phyloP scores from a whole-genome alignment of 1,140 invertebrate genomes.

The Drusus annulatus region DNA sequence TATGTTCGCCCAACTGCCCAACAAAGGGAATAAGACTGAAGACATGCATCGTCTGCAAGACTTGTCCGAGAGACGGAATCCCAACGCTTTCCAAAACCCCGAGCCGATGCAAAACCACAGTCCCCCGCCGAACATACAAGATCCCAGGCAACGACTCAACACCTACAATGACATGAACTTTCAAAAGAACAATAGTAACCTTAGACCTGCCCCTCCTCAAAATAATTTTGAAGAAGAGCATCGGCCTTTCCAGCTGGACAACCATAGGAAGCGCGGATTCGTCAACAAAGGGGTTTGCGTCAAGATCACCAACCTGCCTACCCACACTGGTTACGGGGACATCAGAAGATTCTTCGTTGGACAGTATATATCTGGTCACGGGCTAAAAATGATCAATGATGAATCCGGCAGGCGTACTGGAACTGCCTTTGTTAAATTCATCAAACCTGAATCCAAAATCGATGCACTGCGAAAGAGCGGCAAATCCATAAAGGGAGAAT shows the following conservation, averaged over 20 bases:
- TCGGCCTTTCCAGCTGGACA: conserved; percentile 21
- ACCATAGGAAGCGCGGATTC: conserved; percentile 55
- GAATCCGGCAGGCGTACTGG: conserved; percentile 84
- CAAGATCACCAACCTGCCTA: conserved; percentile 79
- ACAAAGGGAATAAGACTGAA: conserved; percentile 36
- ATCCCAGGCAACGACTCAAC: conserved; percentile 24
- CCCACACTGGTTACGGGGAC: conserved; percentile 82
- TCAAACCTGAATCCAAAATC: conserved; percentile 76
- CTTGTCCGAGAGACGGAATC: conserved; percentile 74
- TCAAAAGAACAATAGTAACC: conserved; percentile 13
- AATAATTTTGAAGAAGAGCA: conserved; percentile 41
- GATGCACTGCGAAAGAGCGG: conserved; percentile 78
- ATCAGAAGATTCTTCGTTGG: conserved; percentile 86
- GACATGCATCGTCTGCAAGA: conserved; percentile 71
- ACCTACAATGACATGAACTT: conserved; percentile 13
- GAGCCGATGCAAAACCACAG: conserved; percentile 46
- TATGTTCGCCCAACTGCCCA: conserved; percentile 16
- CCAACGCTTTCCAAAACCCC: conserved; percentile 73
- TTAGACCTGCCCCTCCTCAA: conserved; percentile 1
- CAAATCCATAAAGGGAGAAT: conserved; percentile 74
- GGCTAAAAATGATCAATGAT: conserved; percentile 89
- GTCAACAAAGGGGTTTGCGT: conserved; percentile 73
- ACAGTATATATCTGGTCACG: conserved; percentile 84
- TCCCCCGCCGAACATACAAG: conserved; percentile 41
- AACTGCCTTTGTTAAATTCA: conserved; percentile 86